A percentile compares a stretch with the other conserved stretches of the same genome.
Conservation (phyloP, 2,888 invertebrate genomes). For the Rhaphigaster nebulosa region DNA sequence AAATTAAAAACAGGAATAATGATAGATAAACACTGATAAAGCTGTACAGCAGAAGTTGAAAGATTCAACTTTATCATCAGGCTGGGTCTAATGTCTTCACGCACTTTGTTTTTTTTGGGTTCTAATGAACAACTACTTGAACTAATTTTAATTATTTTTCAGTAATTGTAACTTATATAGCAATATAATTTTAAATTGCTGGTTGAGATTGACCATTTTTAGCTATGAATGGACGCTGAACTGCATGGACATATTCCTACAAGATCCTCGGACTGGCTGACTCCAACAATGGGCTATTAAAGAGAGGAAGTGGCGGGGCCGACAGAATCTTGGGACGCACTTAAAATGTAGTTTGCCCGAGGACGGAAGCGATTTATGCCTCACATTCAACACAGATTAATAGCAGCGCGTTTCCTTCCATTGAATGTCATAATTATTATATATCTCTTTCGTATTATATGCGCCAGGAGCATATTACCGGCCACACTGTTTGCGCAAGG, state of each 20-base stretch:
- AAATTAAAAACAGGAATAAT: too few relatives aligned
- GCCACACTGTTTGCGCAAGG: neutral
- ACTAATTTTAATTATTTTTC: too few relatives aligned
- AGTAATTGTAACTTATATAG: too few relatives aligned
- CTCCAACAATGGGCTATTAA: neutral
- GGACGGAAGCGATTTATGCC: neutral
- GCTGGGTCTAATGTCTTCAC: too few relatives aligned
- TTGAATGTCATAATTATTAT: constrained; percentile 9
- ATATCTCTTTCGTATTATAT: neutral
- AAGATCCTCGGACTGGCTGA: neutral
- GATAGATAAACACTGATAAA: too few relatives aligned
- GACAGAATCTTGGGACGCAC: neutral
- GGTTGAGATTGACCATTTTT: too few relatives aligned
- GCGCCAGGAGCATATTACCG: neutral
- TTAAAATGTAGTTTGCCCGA: constrained; percentile 5
- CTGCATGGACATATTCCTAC: neutral
- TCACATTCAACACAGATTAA: neutral
- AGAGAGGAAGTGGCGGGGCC: neutral
- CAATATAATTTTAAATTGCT: too few relatives aligned
- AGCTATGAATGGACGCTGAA: neutral
- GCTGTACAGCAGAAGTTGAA: too few relatives aligned
- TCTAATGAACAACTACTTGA: too few relatives aligned
- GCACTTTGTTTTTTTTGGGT: too few relatives aligned
- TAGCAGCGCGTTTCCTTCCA: neutral
- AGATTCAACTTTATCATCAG: too few relatives aligned